Base-by-base conservation (phyloP, 2,888 invertebrate genomes). In the Anorthoa munda region DNA sequence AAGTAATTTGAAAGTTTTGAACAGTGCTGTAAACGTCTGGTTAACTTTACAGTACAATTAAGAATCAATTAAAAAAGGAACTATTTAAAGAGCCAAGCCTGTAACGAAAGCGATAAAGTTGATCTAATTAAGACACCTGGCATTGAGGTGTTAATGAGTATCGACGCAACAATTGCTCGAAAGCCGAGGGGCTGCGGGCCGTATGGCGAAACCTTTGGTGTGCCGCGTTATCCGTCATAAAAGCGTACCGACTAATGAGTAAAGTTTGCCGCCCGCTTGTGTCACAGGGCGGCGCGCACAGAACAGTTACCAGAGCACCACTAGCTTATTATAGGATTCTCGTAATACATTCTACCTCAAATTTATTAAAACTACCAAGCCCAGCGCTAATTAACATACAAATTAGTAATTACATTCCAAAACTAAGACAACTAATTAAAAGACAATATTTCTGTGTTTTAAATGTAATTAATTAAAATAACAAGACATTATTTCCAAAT, bases 211-310 rank as follows among this genome's bases (percentile, higher is more conserved):
- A 72, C 77, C 70, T 18, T 81, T 73, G 63, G 68, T 76, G 76
- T 79, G 76, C 69, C 66, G 76, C 79, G 66, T 79, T 75, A 83
- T 86, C 81, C 83, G 80, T 87, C 89, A 89, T 88, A 86, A 89
- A 87, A 84, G 88, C 85, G 72, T 69, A 66, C 83, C 85, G 78
- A 86, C 88, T 91, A 91, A 91, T 90, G 90, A 90, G 88, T 87
- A 88, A 91, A 90, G 90, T 91, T 90, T 81, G 72, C 82, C 79
- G 75, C 69, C 50, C 66, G 78, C 69, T 80, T 79, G 85, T 76
- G 71, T 81, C 80, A 77, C 80, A 75, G 48, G 76, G 26, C 75
- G 72, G 69, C 78, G 78, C 72, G 83, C 71, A 64, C 31, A 67
- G 58, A 69, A 81, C 67, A 48, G 78, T 72, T 74, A 63, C 26